Evolutionary conservation across 2,797 vertebrate species (phyloP).

Genomic region (Sebastes steindachneri): DNA sequence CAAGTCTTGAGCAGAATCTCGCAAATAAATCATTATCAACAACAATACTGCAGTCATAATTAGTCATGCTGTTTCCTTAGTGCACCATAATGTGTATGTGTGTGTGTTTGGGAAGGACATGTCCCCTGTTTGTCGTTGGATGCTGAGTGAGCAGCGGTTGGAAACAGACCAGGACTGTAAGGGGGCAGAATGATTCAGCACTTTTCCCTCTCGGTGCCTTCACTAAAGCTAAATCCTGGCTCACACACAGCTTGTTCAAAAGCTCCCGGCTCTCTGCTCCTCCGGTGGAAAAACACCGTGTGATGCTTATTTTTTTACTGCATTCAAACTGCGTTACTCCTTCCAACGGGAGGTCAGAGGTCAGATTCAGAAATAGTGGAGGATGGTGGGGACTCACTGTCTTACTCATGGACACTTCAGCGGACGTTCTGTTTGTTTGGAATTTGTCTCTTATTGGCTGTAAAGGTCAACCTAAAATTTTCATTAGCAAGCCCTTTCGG

Average conservation of each 20-base stretch:
- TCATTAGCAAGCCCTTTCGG: background rate
- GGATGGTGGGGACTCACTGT: background rate
- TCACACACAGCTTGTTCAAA: conserved; percentile 21
- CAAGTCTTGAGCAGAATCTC: background rate
- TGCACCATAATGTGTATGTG: background rate
- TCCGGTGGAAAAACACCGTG: conserved; percentile 44
- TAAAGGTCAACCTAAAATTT: background rate
- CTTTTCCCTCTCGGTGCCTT: conserved; percentile 39
- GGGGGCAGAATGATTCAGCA: conserved; percentile 72
- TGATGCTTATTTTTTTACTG: conserved; percentile 37
- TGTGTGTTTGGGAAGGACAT: conserved; percentile 36
- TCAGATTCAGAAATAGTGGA: conserved; percentile 6
- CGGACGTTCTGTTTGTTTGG: background rate
- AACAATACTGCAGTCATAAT: background rate
- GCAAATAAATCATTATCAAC: background rate
- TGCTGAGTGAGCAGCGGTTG: conserved; percentile 49
- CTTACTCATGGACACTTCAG: background rate
- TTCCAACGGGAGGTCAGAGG: conserved; percentile 24
- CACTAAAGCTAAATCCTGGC: conserved; percentile 44
- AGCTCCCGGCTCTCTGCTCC: conserved; percentile 20
- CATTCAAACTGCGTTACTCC: conserved; percentile 10
- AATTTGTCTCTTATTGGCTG: background rate
- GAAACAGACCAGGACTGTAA: conserved; percentile 51
- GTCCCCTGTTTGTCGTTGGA: conserved; percentile 37
- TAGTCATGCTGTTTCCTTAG: background rate